Evolutionary conservation across 2,113 vertebrate species (phyloP).

Genomic region (Spermophilus dauricus): DNA sequence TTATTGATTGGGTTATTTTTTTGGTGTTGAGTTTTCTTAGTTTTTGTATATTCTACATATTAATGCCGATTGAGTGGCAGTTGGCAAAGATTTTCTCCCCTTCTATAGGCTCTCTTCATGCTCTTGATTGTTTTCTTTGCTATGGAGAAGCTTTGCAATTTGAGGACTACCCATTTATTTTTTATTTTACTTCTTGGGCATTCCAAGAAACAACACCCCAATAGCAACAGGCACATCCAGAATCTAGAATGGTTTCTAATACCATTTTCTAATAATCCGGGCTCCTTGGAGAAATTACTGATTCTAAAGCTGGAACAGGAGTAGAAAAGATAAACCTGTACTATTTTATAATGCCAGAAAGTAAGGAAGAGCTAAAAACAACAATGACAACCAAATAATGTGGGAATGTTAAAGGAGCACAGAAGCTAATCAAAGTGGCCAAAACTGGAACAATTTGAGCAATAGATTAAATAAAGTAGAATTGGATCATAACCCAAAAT

Average conservation of each 20-base stretch:
- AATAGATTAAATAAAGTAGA: not conserved
- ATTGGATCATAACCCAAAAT: not conserved
- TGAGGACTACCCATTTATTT: no score
- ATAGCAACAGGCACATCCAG: not conserved
- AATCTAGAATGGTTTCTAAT: not conserved
- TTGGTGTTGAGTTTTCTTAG: no score
- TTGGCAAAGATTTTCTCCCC: no score
- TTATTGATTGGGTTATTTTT: no score
- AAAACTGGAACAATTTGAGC: no score
- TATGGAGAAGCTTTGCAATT: no score
- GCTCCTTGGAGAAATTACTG: not conserved
- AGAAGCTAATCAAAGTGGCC: not conserved
- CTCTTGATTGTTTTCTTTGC: no score
- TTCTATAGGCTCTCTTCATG: no score
- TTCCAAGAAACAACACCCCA: not conserved
- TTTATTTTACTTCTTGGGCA: no score
- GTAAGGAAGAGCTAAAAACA: not conserved
- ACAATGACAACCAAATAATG: not conserved
- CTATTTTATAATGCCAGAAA: not conserved
- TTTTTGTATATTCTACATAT: no score
- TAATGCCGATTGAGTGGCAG: no score
- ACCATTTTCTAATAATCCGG: not conserved
- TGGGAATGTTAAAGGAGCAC: not conserved
- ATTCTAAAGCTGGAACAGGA: not conserved
- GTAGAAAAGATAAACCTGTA: not conserved